Base-by-base conservation (phyloP, 2,888 invertebrate species). In the Pardosa pseudoannulata region DNA sequence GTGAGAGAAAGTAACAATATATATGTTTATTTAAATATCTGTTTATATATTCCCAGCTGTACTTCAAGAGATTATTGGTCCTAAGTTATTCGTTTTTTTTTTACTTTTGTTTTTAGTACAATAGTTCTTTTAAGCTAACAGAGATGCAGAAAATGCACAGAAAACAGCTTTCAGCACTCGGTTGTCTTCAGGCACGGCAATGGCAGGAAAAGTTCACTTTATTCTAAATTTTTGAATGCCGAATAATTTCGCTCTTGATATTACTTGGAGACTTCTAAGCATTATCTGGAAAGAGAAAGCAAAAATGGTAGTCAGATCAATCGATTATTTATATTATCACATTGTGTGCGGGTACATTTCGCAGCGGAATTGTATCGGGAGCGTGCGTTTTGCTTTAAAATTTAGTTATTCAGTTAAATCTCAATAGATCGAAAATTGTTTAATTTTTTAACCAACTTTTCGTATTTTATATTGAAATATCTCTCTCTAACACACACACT, bases 121-220 rank as follows among this genome's bases (percentile, higher is more conserved):
- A 36, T 9, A 36, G 36, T 36, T 36, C 9, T 36, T 16, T 9
- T 11, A 56, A 56, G 56, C 56, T 56, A 46, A 56, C 56, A 23
- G 5, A 19, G 5, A 19, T 56, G 56, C 56, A 23, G 23, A 23
- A 56, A 3, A 56, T 56, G 56, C 56, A 23, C 23, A 56, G 56
- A 56, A 23, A n/a, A 46, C 11, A 56, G 56, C 23, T 56, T 56
- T 23, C 56, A 56, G 56, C 41, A 46, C 41, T 56, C 11, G 3
- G 11, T 56, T 56, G 41, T 46, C 16, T 56, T 56, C 56, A 56
- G 56, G 56, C 56, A 56, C 56, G 11, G 23, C 56, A 56, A 56
- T 56, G 56, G 56, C 56, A 56, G 56, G 56, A 56, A 3, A 56
- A 11, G 6, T 23, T 19, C 56, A 23, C 56, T 46, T 56, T 56